Percentiles rank a stretch among this genome's conserved stretches.
Evolutionary conservation across 37 sponge, comb jelly and placozoan species (phyloP).

Genomic region (Aphrocallistes beatrix): DNA sequence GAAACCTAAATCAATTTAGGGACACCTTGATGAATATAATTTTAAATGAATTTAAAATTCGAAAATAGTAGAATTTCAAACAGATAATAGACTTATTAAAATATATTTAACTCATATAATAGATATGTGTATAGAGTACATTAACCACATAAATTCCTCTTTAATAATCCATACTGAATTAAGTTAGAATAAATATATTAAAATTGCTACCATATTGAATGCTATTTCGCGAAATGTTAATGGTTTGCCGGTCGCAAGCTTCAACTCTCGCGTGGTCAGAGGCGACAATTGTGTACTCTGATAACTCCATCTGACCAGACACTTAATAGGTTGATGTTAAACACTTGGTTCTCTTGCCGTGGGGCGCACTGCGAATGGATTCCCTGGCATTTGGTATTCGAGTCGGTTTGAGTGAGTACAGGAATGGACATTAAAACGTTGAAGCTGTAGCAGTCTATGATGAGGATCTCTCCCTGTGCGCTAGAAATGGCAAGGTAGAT

Average conservation of each 20-base stretch:
- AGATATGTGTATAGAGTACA: too few species aligned
- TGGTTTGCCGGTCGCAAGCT: conserved; percentile 12
- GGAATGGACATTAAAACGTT: neutral
- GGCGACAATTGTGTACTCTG: conserved; percentile 4
- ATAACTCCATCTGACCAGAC: conserved; percentile 15
- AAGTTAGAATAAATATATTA: conserved; percentile 8
- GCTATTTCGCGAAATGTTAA: conserved; percentile 16
- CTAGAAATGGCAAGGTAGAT: neutral
- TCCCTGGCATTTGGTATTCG: conserved; percentile 13
- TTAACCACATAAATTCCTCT: too few species aligned
- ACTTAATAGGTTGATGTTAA: conserved; percentile 9
- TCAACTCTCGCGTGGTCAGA: neutral
- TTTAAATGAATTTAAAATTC: too few species aligned
- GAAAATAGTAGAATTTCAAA: too few species aligned
- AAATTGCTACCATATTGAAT: neutral
- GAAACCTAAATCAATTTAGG: too few species aligned
- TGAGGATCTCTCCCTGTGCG: neutral
- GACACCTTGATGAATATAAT: too few species aligned
- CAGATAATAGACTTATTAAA: too few species aligned
- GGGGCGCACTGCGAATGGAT: conserved; percentile 8
- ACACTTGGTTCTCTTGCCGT: neutral
- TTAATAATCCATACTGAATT: conserved; percentile 2
- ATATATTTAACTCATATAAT: too few species aligned
- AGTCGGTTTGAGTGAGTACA: neutral
- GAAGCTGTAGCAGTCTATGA: conserved; percentile 1